Percentiles rank a stretch among this genome's conserved stretches.
These are phyloP conservation scores for Anarrhichthys ocellatus DNA, from an alignment of 2,113 vertebrate species.

Conservation along the genomic window DNA sequence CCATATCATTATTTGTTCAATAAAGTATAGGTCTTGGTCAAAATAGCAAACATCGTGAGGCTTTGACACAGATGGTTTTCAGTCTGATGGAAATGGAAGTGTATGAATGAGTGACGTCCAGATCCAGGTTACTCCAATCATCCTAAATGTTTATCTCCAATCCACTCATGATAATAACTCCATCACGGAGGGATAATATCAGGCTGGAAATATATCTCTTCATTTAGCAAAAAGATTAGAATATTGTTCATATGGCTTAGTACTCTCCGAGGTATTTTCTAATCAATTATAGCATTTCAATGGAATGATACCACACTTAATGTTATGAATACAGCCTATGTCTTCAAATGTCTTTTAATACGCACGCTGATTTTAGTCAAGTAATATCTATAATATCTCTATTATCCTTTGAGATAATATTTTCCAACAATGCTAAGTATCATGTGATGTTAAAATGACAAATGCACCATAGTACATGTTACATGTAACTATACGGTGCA, in stretches of 20 bases:
- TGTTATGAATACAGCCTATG: slow-evolving; percentile 72
- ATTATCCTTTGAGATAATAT: slow-evolving; percentile 51
- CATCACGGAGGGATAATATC: slow-evolving; percentile 68
- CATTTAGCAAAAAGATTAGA: slow-evolving; percentile 78
- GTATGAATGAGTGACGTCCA: slow-evolving; percentile 67
- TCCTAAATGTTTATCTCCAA: slow-evolving; percentile 76
- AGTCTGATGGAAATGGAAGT: slow-evolving; percentile 43
- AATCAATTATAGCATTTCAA: slow-evolving; percentile 76
- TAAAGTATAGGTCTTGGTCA: not conserved
- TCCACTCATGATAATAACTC: slow-evolving; percentile 79
- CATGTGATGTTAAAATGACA: slow-evolving; percentile 34
- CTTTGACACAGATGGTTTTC: slow-evolving; percentile 35
- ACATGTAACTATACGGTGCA: not conserved
- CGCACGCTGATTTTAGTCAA: slow-evolving; percentile 42
- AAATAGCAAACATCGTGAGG: slow-evolving; percentile 12
- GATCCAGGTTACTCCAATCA: slow-evolving; percentile 72
- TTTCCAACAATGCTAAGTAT: slow-evolving; percentile 10
- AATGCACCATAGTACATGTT: not conserved
- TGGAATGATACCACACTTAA: slow-evolving; percentile 75
- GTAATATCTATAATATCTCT: slow-evolving; percentile 58
- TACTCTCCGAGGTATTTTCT: slow-evolving; percentile 64
- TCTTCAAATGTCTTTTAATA: slow-evolving; percentile 50
- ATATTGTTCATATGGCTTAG: slow-evolving; percentile 77
- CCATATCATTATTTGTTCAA: slow-evolving; percentile 5
- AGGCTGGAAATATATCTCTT: slow-evolving; percentile 77